These are phyloP conservation scores for Phaonia tiefii DNA, from an alignment of 2,888 invertebrate genomes.

Conservation along the genomic window DNA sequence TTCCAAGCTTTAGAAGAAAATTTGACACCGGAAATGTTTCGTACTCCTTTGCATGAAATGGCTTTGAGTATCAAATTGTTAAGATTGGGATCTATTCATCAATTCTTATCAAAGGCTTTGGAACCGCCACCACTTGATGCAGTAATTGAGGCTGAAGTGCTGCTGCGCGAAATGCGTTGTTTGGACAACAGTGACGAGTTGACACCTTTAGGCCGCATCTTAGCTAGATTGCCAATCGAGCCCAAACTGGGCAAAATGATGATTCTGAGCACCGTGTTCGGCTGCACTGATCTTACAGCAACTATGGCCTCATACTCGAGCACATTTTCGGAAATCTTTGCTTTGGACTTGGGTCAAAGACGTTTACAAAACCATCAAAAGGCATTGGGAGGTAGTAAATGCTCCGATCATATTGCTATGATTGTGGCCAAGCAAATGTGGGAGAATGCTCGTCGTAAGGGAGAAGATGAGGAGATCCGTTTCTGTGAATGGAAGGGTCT, in stretches of 20 bases:
- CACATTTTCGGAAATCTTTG: constrained; percentile 97
- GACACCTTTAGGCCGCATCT: constrained; percentile 94
- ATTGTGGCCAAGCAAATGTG: constrained; percentile 94
- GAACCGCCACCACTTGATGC: constrained; percentile 99
- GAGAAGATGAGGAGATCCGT: constrained; percentile 88
- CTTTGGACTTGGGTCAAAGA: constrained; percentile 87
- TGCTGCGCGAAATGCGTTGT: constrained; percentile 92
- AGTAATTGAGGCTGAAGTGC: constrained; percentile 97
- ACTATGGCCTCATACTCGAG: constrained; percentile 97
- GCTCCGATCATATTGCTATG: constrained; percentile 97
- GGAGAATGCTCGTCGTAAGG: constrained; percentile 85
- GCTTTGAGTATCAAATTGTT: constrained; percentile 93
- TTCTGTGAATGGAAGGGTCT: constrained; percentile 97
- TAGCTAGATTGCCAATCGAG: constrained; percentile 97
- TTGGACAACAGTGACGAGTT: constrained; percentile 92
- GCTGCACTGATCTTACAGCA: constrained; percentile 93
- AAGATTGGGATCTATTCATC: constrained; percentile 94
- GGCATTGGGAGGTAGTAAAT: constrained; percentile 91
- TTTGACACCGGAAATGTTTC: constrained; percentile 97
- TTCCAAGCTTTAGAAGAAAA: constrained; percentile 91
- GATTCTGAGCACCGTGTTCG: constrained; percentile 95
- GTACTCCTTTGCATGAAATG: constrained; percentile 97
- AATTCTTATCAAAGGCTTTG: constrained; percentile 96
- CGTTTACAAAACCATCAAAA: constrained; percentile 92
- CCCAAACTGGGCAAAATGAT: constrained; percentile 98